A percentile compares a stretch with the other conserved stretches of the same genome.
phyloP scores from a whole-genome alignment of 2,113 vertebrate genomes.

The Carettochelys insculpta region DNA sequence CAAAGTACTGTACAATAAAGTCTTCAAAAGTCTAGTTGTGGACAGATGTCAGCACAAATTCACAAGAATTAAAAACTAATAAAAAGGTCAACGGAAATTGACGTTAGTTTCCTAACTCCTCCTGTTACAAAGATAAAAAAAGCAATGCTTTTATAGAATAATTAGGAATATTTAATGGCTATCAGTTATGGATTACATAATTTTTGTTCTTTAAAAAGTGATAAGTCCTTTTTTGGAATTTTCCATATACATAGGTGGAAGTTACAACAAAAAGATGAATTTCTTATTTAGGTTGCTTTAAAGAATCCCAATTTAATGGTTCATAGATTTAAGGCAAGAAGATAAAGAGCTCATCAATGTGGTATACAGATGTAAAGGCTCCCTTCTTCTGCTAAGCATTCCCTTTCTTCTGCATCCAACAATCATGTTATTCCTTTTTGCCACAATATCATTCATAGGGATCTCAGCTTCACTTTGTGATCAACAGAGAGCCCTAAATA shows the following conservation, averaged over 20 bases:
- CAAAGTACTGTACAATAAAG: background rate
- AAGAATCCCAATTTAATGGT: too few relatives aligned
- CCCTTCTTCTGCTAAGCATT: background rate
- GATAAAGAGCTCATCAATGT: background rate
- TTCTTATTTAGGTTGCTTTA: too few relatives aligned
- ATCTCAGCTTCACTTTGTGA: background rate
- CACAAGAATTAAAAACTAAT: background rate
- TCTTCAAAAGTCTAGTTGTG: background rate
- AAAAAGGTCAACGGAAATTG: background rate
- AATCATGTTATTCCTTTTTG: background rate
- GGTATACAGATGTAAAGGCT: background rate
- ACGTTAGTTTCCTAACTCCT: background rate
- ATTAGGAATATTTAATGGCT: background rate
- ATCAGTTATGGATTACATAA: background rate
- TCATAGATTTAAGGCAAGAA: too few relatives aligned
- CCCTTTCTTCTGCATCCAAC: background rate
- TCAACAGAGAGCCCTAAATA: background rate
- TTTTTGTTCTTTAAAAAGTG: background rate
- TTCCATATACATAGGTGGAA: background rate
- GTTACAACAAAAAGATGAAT: too few relatives aligned
- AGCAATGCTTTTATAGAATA: background rate
- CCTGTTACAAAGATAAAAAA: background rate
- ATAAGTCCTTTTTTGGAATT: background rate
- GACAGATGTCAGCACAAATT: background rate
- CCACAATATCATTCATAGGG: background rate